Base-by-base conservation (phyloP, 2,113 vertebrate species). In the Mesoclemmys tuberculata region DNA sequence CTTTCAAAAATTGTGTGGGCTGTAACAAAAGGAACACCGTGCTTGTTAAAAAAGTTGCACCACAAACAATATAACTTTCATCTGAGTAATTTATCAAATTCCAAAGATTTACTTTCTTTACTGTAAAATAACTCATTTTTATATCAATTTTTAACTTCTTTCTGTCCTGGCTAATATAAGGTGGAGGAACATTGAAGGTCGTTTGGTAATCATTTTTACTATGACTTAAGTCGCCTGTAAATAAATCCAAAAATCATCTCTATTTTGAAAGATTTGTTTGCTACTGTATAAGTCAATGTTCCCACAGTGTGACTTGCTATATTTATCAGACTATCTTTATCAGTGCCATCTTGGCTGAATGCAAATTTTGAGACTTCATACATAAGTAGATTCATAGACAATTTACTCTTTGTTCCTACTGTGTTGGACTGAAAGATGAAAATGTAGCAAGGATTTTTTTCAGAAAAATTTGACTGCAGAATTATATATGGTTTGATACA, bases 321-420 rank as follows among this genome's bases (percentile, higher is more conserved):
- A 88, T 93, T 89, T 89, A 84, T 90, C n/a, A 95, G 93, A 89
- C 89, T 82, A 90, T 86, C 95, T 96, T 96, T 94, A 95, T 84
- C 87, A 44, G 52, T 38, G 24, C 74, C 87, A 80, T 49, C n/a
- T 56, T 92, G 75, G 89, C 92, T 92, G 92, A 94, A 88, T n/a
- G 49, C 92, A 91, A 96, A 96, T 95, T 96, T 97, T 96, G 89
- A 92, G 95, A 95, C 95, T n/a, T 87, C 77, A 94, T 94, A 91
- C 91, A 93, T 29, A 88, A 91, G 95, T 89, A 93, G 88, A 68
- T 95, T 96, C 90, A 41, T 80, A 94, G 83, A 97, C 93, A 97
- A 79, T 92, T 90, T 35, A 5, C n/a, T 88, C 95, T 94, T 96
- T 96, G 95, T 97, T 93, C 89, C 44, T 16, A 89, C 85, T 86